phyloP scores from a whole-genome alignment of 2,113 vertebrate genomes.

The Prinia subflava region DNA sequence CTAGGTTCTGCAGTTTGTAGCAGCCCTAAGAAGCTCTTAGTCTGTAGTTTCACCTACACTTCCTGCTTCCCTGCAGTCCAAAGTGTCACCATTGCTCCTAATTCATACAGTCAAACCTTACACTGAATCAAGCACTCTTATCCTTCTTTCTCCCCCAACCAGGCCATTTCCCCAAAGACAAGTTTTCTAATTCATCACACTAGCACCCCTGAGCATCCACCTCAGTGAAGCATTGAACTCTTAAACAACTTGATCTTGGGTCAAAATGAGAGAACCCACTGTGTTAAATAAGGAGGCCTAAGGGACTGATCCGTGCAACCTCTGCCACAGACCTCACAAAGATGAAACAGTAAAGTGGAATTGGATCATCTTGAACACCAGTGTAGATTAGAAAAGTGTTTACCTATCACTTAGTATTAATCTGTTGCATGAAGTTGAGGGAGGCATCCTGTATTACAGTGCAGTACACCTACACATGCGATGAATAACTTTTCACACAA shows the following conservation, averaged over 20 bases:
- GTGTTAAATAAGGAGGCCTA: background rate
- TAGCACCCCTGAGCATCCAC: background rate
- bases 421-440: background rate
- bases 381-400: accelerated
- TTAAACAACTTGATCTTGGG: background rate
- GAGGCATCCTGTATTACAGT: background rate
- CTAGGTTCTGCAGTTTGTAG: background rate
- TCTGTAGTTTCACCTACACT: background rate
- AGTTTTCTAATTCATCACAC: background rate
- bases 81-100: background rate
- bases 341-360: background rate
- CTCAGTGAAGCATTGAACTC: background rate
- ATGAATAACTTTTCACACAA: background rate
- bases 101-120: background rate
- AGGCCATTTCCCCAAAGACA: background rate
- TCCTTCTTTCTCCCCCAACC: background rate
- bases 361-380: background rate
- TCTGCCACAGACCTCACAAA: background rate
- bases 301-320: background rate
- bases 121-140: background rate
- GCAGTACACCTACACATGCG: background rate
- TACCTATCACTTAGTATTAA: background rate
- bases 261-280: background rate
- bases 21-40: background rate
- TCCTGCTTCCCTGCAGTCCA: background rate